Conservation (phyloP, 2,888 invertebrate genomes). For the Clivina fossor region DNA sequence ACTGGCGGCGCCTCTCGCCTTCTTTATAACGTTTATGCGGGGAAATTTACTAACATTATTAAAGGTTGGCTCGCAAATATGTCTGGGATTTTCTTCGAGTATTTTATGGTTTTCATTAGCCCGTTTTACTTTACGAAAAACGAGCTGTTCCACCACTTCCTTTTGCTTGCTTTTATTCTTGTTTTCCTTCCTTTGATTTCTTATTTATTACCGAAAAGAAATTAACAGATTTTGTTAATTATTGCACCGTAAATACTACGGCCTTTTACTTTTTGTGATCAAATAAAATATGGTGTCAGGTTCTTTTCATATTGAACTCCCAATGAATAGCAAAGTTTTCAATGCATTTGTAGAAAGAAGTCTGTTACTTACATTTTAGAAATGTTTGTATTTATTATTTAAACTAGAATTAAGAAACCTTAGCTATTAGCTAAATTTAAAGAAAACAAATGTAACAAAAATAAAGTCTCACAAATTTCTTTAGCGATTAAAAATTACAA, state of each 20-base stretch:
- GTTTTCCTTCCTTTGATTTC: conserved; percentile 36
- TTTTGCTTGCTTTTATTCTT: too few relatives aligned
- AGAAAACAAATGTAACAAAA: too few relatives aligned
- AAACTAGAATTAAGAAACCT: too few relatives aligned
- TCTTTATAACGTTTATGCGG: conserved; percentile 52
- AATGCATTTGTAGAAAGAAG: too few relatives aligned
- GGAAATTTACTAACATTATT: conserved; percentile 54
- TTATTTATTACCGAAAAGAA: conserved; percentile 39
- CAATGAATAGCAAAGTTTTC: too few relatives aligned
- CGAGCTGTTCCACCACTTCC: too few relatives aligned
- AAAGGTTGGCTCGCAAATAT: conserved; percentile 52
- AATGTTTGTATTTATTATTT: too few relatives aligned
- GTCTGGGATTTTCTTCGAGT: conserved; percentile 51
- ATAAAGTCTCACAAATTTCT: too few relatives aligned
- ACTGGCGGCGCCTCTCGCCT: conserved; percentile 37
- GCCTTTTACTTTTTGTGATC: conserved; percentile 16
- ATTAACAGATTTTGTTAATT: conserved; percentile 43
- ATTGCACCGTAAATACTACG: conserved; percentile 38
- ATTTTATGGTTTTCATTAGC: conserved; percentile 48
- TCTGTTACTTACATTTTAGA: too few relatives aligned
- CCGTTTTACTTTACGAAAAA: conserved; percentile 45
- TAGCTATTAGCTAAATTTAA: too few relatives aligned
- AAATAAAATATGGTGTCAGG: conserved; percentile 27
- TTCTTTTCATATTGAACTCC: too few relatives aligned
- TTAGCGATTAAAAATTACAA: too few relatives aligned